Conservation (phyloP, 2,888 invertebrate genomes). For the Phytoseiulus persimilis region DNA sequence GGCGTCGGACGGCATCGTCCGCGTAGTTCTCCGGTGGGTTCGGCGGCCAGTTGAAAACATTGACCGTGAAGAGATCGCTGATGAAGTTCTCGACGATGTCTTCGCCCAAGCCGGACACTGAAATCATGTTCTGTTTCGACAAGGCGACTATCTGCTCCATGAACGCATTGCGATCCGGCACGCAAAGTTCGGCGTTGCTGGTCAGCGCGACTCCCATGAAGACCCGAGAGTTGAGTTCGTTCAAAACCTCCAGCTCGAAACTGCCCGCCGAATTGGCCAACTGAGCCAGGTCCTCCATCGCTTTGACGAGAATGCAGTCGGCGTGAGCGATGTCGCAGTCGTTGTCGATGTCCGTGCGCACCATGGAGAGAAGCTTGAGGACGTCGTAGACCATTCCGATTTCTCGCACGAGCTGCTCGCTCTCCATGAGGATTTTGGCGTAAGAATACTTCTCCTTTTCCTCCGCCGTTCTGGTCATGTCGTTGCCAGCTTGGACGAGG, state of each 20-base stretch:
- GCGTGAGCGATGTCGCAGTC: conserved; percentile 33
- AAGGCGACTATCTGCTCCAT: conserved; percentile 18
- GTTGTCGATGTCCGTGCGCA: neutral
- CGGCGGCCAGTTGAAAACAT: conserved; percentile 24
- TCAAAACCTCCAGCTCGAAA: conserved; percentile 1
- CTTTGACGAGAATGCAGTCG: conserved; percentile 21
- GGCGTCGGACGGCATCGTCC: conserved; percentile 31
- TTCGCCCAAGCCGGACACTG: conserved; percentile 8
- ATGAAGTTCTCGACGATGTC: conserved; percentile 37
- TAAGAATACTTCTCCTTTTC: conserved; percentile 18
- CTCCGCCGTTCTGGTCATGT: neutral
- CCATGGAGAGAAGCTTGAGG: neutral
- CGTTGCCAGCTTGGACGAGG: conserved; percentile 15
- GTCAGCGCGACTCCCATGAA: conserved; percentile 13
- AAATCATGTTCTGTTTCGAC: conserved; percentile 25
- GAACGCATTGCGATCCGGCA: conserved; percentile 26
- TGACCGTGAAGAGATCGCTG: conserved; percentile 29
- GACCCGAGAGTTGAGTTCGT: neutral
- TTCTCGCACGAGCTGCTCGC: conserved; percentile 25
- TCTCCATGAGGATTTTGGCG: conserved; percentile 30
- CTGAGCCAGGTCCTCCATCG: conserved; percentile 15
- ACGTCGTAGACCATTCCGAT: conserved; percentile 26
- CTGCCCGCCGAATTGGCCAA: neutral
- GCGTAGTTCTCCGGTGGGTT: conserved; percentile 23
- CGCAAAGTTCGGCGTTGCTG: neutral